phyloP scores from a whole-genome alignment of 2,113 vertebrate genomes.

The Monarcha castaneiventris region DNA sequence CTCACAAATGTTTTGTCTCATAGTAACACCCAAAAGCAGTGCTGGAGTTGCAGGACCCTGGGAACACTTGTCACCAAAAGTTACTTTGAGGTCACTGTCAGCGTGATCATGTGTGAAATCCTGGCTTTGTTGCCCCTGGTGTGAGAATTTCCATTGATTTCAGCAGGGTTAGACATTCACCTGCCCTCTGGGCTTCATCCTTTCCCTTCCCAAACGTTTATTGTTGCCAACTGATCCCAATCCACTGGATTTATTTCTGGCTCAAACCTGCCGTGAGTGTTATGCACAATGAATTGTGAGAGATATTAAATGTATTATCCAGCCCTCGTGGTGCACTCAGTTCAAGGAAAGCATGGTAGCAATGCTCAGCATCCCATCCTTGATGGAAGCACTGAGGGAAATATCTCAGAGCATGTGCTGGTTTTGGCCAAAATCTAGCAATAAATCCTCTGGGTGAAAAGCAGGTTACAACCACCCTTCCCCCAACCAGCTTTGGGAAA shows the following conservation, averaged over 20 bases:
- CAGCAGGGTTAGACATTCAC: neutral
- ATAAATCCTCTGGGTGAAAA: too few relatives aligned
- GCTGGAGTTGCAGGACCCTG: neutral
- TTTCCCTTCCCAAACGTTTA: neutral
- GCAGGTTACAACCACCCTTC: too few relatives aligned
- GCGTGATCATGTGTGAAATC: neutral
- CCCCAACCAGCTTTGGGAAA: too few relatives aligned
- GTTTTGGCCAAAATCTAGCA: too few relatives aligned
- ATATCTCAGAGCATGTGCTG: neutral
- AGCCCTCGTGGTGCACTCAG: neutral
- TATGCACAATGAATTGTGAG: neutral
- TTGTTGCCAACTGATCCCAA: neutral
- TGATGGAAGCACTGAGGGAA: neutral
- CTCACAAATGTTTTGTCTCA: neutral
- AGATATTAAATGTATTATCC: neutral
- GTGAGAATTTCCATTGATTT: neutral
- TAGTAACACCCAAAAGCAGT: neutral
- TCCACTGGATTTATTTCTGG: neutral
- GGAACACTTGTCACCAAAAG: neutral
- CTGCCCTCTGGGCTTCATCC: neutral
- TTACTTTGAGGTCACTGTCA: neutral
- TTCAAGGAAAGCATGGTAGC: neutral
- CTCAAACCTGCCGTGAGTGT: neutral
- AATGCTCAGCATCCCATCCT: neutral
- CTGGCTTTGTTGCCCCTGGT: neutral